These are phyloP conservation scores for Drosophila neutralis DNA, from an alignment of 2,888 invertebrate genomes.

Conservation along the genomic window DNA sequence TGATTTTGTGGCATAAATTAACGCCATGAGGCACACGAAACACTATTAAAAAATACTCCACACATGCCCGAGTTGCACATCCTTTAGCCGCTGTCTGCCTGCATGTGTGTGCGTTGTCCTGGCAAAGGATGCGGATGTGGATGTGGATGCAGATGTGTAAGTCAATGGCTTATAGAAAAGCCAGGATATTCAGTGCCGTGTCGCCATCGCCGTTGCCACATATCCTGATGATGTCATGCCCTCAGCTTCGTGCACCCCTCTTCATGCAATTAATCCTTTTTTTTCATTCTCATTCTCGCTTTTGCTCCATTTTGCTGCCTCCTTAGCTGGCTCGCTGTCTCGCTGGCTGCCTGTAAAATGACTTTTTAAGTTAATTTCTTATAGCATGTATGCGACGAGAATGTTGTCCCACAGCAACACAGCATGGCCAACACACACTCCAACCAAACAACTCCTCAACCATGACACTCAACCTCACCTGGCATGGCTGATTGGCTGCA, in stretches of 20 bases:
- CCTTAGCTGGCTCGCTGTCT: conserved; percentile 28
- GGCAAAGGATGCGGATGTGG: conserved; percentile 66
- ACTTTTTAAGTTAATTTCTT: conserved; percentile 81
- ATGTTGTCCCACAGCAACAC: conserved; percentile 60
- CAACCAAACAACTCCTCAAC: neutral
- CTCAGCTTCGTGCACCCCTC: conserved; percentile 36
- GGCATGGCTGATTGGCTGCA: conserved; percentile 45
- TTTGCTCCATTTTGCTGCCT: conserved; percentile 19
- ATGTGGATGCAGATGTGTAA: conserved; percentile 64
- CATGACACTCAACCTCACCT: conserved; percentile 14
- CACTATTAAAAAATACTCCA: conserved; percentile 82
- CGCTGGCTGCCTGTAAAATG: conserved; percentile 67
- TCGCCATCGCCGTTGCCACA: conserved; percentile 30
- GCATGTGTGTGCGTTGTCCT: conserved; percentile 38
- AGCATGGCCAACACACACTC: conserved; percentile 36
- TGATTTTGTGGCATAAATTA: conserved; percentile 84
- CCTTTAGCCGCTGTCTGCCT: conserved; percentile 40
- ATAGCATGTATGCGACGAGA: conserved; percentile 46
- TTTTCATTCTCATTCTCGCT: conserved; percentile 40
- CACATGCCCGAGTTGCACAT: conserved; percentile 55
- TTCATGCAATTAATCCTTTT: conserved; percentile 79
- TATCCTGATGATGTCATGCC: conserved; percentile 41
- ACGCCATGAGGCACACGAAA: conserved; percentile 83
- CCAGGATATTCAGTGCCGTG: conserved; percentile 71
- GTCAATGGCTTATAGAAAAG: conserved; percentile 78